phyloP scores from a whole-genome alignment of 2,888 invertebrate genomes.

The Deladenus siricidicola region DNA sequence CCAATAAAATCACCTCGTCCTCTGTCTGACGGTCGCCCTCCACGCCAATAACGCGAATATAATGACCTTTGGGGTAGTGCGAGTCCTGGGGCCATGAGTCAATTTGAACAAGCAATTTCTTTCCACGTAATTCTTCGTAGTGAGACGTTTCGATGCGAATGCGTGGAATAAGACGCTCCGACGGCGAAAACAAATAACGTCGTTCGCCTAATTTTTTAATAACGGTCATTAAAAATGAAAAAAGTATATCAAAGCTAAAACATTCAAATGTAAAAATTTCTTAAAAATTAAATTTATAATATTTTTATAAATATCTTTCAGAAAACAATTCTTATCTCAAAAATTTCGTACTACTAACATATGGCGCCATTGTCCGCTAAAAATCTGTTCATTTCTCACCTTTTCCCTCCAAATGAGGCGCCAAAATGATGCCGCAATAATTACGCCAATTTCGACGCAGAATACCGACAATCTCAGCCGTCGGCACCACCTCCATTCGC shows the following conservation, averaged over 20 bases:
- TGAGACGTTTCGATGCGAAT: constrained; percentile 82
- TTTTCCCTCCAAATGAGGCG: constrained; percentile 50
- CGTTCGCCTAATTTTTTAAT: constrained; percentile 26
- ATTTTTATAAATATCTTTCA: too few species aligned
- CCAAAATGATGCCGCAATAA: constrained; percentile 74
- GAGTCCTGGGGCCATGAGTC: constrained; percentile 79
- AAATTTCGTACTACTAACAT: too few species aligned
- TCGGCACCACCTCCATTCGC: constrained; percentile 57
- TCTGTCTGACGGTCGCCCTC: constrained; percentile 90
- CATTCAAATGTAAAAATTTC: too few species aligned
- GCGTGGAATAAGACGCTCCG: constrained; percentile 84
- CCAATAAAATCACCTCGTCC: constrained; percentile 82
- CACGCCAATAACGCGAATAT: constrained; percentile 80
- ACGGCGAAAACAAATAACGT: constrained; percentile 72
- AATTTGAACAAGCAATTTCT: constrained; percentile 81
- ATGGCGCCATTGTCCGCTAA: too few species aligned
- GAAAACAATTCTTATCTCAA: too few species aligned
- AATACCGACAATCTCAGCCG: constrained; percentile 81
- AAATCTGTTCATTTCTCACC: too few species aligned
- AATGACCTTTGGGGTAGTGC: constrained; percentile 65
- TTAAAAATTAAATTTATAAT: too few species aligned
- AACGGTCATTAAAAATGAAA: too few species aligned
- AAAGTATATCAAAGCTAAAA: not conserved
- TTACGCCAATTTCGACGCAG: constrained; percentile 92
- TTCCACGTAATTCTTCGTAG: constrained; percentile 57